phyloP scores from a whole-genome alignment of 1,140 invertebrate genomes.

The Drosophila ogumai region DNA sequence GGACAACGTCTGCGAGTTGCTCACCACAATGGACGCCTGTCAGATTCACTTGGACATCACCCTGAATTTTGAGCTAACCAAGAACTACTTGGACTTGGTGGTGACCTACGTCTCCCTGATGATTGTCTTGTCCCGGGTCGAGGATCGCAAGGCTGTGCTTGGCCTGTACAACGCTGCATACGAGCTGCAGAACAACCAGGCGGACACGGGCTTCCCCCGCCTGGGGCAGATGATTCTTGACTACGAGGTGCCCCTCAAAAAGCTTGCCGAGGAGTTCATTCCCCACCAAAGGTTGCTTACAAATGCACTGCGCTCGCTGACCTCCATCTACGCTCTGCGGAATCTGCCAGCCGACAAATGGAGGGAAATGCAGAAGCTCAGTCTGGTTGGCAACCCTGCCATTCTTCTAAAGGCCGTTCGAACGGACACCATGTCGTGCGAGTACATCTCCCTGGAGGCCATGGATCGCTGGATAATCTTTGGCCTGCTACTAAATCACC shows the following conservation, averaged over 20 bases:
- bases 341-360: conserved; percentile 98
- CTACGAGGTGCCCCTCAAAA: conserved; percentile 98
- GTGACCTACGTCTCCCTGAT: conserved; percentile 97
- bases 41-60: conserved; percentile 97
- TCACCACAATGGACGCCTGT: conserved; percentile 99
- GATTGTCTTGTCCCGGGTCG: conserved; percentile 97
- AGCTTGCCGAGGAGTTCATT: conserved; percentile 98
- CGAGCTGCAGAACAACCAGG: conserved; percentile 96
- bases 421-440: conserved; percentile 98
- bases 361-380: conserved; percentile 96
- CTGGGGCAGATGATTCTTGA: conserved; percentile 99
- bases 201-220: conserved; percentile 96
- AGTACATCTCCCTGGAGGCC: conserved; percentile 97
- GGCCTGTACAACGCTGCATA: conserved; percentile 99
- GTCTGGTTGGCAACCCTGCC: conserved; percentile 95
- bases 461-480: conserved; percentile 99
- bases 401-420: conserved; percentile 96
- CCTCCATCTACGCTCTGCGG: conserved; percentile 93
- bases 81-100: conserved; percentile 97
- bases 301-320: conserved; percentile 94
- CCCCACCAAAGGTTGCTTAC: conserved; percentile 95
- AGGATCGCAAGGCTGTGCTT: conserved; percentile 98
- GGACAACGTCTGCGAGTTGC: conserved; percentile 98
- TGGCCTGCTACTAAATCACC: conserved; percentile 96
- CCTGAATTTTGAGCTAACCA: conserved; percentile 98